Evolutionary conservation across 2,797 vertebrate genomes (phyloP), one percentile per base, ranked within the genome.

Genomic region (Ptychobarbus kaznakovi): DNA sequence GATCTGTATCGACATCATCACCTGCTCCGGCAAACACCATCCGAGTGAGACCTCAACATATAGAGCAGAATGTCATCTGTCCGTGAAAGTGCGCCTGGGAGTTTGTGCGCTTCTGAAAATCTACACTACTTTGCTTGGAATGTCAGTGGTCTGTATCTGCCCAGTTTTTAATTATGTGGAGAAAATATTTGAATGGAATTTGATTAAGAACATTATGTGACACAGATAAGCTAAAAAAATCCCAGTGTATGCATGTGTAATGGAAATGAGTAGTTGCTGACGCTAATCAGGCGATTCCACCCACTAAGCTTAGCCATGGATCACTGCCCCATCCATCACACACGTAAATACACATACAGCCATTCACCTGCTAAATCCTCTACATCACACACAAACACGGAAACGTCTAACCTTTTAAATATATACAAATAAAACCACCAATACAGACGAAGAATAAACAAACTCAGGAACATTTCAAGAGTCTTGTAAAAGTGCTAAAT

Each of bases 1-100:
- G 83, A 85, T 85, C 77, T 85, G 68, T 73, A 85, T 85, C 56
- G 42, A 74, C 84, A 80, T 73, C 84, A 80, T 80, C 69, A 80
- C 77, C 77, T 80, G 40, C 66, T 80, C 28, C 42, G 16, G 58
- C 68, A 80, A 68, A 80, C 77, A 74, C 77, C 77, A 65, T 80
- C 77, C 32, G 44, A 80, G 42, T 42, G 84, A 85, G 42, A 85
- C 77, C 42, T 74, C 58, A 42, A 42, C 77, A 65, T 40, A 58
- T 80, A 85, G 56, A 85, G 68, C 68, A 61, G 20, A 80, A 79
- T 73, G 42, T n/a, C 83, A 73, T 85, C 69, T 22, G 56, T 32
- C n/a, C 7, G 7, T 56, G 16, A 68, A 65, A 40, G 42, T 15
- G 22, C 11, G 0, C 10, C 15, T n/a, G 28, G 73, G 61, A 13